phyloP scores from a whole-genome alignment of 1,140 invertebrate genomes.

The Hirudo medicinalis region DNA sequence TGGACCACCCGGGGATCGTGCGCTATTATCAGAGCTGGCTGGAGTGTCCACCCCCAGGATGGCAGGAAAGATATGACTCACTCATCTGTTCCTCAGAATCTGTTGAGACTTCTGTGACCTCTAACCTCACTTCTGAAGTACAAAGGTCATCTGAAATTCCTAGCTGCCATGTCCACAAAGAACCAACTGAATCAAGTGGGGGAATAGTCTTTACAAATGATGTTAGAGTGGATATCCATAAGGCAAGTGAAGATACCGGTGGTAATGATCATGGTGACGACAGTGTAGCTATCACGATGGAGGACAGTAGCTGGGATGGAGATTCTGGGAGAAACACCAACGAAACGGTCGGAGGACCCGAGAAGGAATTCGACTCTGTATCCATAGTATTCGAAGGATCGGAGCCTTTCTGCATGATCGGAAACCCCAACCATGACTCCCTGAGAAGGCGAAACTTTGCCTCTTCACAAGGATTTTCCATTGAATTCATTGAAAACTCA shows the following conservation, averaged over 20 bases:
- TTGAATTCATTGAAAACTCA: no score
- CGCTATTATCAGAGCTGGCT: conserved; percentile 87
- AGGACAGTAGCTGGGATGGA: no score
- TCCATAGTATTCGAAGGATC: no score
- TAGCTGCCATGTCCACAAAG: background rate
- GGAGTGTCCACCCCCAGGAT: conserved; percentile 70
- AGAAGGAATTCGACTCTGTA: no score
- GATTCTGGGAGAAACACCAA: no score
- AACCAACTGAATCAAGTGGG: background rate
- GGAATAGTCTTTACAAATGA: background rate
- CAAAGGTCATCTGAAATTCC: conserved; percentile 3
- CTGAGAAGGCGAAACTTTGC: no score
- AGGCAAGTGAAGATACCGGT: background rate
- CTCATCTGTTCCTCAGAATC: background rate
- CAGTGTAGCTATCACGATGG: background rate
- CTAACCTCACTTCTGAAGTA: background rate
- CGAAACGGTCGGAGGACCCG: no score
- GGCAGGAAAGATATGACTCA: conserved; percentile 68
- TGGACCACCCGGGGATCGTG: conserved; percentile 88
- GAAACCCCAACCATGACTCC: no score
- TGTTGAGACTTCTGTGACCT: background rate
- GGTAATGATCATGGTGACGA: background rate
- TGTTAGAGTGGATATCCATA: background rate
- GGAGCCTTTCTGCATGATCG: no score
- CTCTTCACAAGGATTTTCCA: no score